Evolutionary conservation across 1,140 invertebrate species (phyloP), one percentile per base, ranked within the genome.

Genomic region (Papilio dardanus): DNA sequence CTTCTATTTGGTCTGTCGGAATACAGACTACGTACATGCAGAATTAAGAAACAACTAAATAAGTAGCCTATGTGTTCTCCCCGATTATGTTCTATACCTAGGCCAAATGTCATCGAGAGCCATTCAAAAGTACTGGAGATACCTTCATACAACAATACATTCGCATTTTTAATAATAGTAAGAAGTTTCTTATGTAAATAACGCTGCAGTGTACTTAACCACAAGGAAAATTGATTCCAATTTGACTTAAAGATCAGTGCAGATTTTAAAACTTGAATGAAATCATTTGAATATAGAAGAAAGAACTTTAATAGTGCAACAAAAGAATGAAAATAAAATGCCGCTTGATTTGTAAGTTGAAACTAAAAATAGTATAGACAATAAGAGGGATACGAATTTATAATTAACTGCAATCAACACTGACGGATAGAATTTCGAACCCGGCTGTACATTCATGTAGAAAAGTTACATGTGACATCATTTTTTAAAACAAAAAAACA

Each of bases 351-450:
- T 37, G 19, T 71, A 79, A 75, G 74, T 71, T 78, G 74, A 76
- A 74, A 58, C 62, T 80, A 82, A 85, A 91, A 91, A 90, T 91
- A 91, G 83, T 83, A 79, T 71, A 76, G 85, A 89, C 91, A 90
- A 90, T 91, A 82, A 86, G 86, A 89, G 90, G 89, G 89, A 88
- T 87, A 90, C 86, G 89, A 86, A 88, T 93, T 90, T 93, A 93
- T 92, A 93, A 93, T 92, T 93, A 93, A 92, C 91, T 93, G 91
- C 90, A 93, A 93, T 93, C 90, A 93, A 92, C 90, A 90, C 91
- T 91, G 86, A 90, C 88, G 88, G 88, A 93, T 93, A 91, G 90
- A 91, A 93, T 93, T 92, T 92, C 90, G 83, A 85, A 85, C 78
- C 87, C 87, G 80, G 10, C 74, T 35, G 86, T 83, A 92, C 88